phyloP scores from a whole-genome alignment of 1,140 invertebrate species.

The Zaprionus taronus region DNA sequence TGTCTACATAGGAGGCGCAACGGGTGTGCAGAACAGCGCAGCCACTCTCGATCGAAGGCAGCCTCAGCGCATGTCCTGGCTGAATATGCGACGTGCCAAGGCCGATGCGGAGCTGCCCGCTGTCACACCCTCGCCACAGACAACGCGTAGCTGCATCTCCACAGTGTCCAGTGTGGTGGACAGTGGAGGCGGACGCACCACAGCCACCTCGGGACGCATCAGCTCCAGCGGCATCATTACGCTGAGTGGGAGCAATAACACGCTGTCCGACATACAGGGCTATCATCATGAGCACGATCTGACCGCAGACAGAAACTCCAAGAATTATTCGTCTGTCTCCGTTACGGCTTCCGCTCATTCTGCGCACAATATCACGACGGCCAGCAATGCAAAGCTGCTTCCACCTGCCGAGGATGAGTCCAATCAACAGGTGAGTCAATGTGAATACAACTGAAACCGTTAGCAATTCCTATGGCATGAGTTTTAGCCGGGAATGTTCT shows the following conservation, averaged over 20 bases:
- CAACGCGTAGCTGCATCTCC: slow-evolving; percentile 79
- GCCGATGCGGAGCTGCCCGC: slow-evolving; percentile 57
- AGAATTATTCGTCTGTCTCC: slow-evolving; percentile 64
- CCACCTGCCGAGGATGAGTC: slow-evolving; percentile 72
- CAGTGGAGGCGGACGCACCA: slow-evolving; percentile 75
- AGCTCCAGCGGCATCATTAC: slow-evolving; percentile 80
- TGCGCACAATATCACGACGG: slow-evolving; percentile 75
- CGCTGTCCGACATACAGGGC: slow-evolving; percentile 74
- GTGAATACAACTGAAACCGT: background rate
- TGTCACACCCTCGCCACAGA: slow-evolving; percentile 78
- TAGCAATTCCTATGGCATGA: slow-evolving; percentile 6
- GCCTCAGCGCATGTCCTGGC: slow-evolving; percentile 78
- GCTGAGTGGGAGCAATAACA: slow-evolving; percentile 80
- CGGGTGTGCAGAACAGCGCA: slow-evolving; percentile 32
- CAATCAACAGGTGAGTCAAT: slow-evolving; percentile 76
- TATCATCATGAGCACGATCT: slow-evolving; percentile 69
- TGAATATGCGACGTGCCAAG: slow-evolving; percentile 76
- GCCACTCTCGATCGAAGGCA: slow-evolving; percentile 72
- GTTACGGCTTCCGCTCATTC: slow-evolving; percentile 61
- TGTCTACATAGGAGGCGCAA: slow-evolving; percentile 71
- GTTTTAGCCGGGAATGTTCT: background rate
- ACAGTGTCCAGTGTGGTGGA: slow-evolving; percentile 77
- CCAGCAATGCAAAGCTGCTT: slow-evolving; percentile 77
- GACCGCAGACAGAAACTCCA: slow-evolving; percentile 61
- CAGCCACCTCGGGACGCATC: slow-evolving; percentile 78